Base-by-base conservation (phyloP, 2,888 invertebrate species). In the Caenorhabditis virilis region DNA sequence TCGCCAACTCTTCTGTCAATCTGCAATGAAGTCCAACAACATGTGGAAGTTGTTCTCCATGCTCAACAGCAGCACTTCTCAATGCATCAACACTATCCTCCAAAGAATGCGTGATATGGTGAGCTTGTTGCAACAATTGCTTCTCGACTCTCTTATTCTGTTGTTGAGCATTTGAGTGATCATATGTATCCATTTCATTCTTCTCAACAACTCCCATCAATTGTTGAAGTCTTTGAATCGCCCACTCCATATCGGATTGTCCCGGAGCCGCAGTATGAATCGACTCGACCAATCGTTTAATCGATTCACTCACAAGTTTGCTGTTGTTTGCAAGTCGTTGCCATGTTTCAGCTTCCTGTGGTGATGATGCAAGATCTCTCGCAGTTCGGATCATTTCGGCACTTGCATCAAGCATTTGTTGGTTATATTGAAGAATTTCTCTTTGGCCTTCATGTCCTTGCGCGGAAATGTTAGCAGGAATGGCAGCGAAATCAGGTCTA, bases 21-120 rank as follows among this genome's bases (percentile, higher is more conserved):
- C 78, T 82, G 41, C 84, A 82, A 68, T 86, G 83, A 42, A 84
- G 82, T 3, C 83, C 78, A 15, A 85, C 92, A 4, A 90, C 87
- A 80, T 95, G 94, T 0, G 95, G 95, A 56, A 98, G 87, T 80
- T 91, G 90, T 85, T 97, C 95, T 0, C 95, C 92, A 85, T 95
- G 92, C 56, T 88, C 60, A 6, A 59, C 48, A 1, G 67, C 67
- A 7, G 67, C 67, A 41, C 41, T 55, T 38, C 56, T 22, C 33
- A 68, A 58, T n/a, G 51, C 58, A 22, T 67, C 62, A 13, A 67
- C 86, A 20, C 90, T 90, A 75, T 95, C 93, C 35, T 89, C 84
- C 75, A 93, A 87, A 82, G 92, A 92, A 0, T 89, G 89, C 0
- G 90, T 89, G 22, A 91, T 89, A 82, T 89, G 89, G 76, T 90